Evolutionary conservation across 2,113 vertebrate genomes (phyloP), one percentile per base, ranked within the genome.

Genomic region (Tragelaphus buxtoni): DNA sequence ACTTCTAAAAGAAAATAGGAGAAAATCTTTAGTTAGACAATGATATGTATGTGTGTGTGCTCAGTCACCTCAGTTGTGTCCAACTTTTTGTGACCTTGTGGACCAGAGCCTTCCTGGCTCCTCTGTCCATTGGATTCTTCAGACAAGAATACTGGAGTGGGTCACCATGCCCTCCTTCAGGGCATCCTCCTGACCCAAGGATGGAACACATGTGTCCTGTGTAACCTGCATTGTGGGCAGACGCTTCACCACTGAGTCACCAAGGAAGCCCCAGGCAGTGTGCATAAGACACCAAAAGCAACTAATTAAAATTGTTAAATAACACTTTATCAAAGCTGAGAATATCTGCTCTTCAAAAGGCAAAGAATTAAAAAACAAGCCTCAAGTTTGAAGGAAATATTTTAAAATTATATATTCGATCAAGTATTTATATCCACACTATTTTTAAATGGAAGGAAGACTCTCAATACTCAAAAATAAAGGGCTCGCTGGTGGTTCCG

Each of bases 221-320:
- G n/a, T 20, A 35, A 5, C n/a, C 63, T 35, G n/a, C 9, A 20
- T 20, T 69, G 2, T 17, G 20, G 63, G 9, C 63, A 69, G 9
- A 69, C 17, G 20, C 63, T 69, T 69, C 63, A 69, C n/a, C 17
- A 35, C n/a, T 35, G n/a, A 69, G 17, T 69, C 63, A 69, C 17
- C 63, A 10, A 69, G 17, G 63, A 69, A 35, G 7, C 9, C 17
- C 63, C 17, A 35, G n/a, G 17, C n/a, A 10, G 20, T 65, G 63
- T 81, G 65, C 30, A 61, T 47, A 39, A 16, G 49, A 35, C 6
- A 63, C 2, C 1, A 69, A 80, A 90, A 53, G 79, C 17, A 96
- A 86, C 28, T 28, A 91, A 18, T 82, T 58, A 53, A 88, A 82
- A 51, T 76, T 63, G 74, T 45, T 85, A 18, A 91, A 39, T 24